phyloP scores from a whole-genome alignment of 2,888 invertebrate genomes.

The Dorcus parallelipipedus region DNA sequence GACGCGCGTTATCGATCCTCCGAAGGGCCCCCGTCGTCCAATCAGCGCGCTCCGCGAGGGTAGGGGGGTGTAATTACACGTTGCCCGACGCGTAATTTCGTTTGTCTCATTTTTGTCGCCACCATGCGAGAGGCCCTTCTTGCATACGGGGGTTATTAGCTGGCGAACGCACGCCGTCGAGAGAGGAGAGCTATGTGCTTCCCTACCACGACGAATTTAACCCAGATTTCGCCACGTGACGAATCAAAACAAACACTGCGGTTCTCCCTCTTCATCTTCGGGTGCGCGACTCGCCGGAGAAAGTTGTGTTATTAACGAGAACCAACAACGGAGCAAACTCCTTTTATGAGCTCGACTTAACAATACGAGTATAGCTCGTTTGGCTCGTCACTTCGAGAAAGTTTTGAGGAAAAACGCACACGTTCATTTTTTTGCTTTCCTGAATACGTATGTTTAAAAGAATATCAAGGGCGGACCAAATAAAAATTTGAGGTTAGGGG shows the following conservation, averaged over 20 bases:
- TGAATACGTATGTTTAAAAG: too few relatives aligned
- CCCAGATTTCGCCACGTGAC: slow-evolving; percentile 14
- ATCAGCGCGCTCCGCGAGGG: slow-evolving; percentile 23
- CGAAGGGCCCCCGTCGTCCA: slow-evolving; percentile 33
- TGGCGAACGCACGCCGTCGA: background rate
- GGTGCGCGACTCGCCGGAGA: background rate
- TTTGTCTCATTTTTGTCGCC: slow-evolving; percentile 10
- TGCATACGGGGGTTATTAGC: slow-evolving; percentile 1
- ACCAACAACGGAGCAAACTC: too few relatives aligned
- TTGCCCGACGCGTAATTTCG: slow-evolving; percentile 15
- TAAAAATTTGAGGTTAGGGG: too few relatives aligned
- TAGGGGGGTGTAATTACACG: slow-evolving; percentile 15
- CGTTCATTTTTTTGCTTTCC: too few relatives aligned
- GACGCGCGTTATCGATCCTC: slow-evolving; percentile 35
- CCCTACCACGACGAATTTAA: slow-evolving; percentile 10
- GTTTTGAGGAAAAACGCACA: too few relatives aligned
- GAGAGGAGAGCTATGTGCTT: background rate
- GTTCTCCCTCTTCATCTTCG: background rate
- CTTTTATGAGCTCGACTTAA: too few relatives aligned
- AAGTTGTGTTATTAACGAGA: background rate
- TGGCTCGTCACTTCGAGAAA: too few relatives aligned
- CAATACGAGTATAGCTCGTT: too few relatives aligned
- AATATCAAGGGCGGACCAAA: too few relatives aligned
- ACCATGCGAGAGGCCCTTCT: background rate
- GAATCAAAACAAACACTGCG: slow-evolving; percentile 15